Evolutionary conservation across 2,888 invertebrate genomes (phyloP).

Genomic region (Amphimallon solstitiale): DNA sequence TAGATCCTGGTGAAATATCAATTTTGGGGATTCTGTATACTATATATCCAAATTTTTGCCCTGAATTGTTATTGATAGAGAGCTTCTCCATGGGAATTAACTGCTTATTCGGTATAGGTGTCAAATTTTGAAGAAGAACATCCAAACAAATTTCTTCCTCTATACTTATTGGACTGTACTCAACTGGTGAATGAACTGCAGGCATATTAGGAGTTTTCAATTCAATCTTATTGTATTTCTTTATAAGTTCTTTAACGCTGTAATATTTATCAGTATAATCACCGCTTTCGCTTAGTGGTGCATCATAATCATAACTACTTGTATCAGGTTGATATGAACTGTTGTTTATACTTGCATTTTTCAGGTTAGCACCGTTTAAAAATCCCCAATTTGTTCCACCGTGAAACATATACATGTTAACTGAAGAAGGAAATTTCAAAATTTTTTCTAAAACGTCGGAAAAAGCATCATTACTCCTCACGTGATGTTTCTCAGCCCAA

Average conservation of each 20-base stretch:
- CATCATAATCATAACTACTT: slow-evolving; percentile 74
- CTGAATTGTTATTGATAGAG: slow-evolving; percentile 60
- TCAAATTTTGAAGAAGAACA: slow-evolving; percentile 42
- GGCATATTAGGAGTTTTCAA: slow-evolving; percentile 58
- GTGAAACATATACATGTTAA: slow-evolving; percentile 92
- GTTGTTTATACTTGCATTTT: slow-evolving; percentile 38
- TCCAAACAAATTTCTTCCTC: slow-evolving; percentile 30
- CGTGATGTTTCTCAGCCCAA: slow-evolving; percentile 33
- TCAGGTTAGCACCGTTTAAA: slow-evolving; percentile 54
- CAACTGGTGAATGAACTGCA: slow-evolving; percentile 51
- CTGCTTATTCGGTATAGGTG: slow-evolving; percentile 34
- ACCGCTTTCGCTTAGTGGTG: slow-evolving; percentile 89
- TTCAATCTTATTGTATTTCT: slow-evolving; percentile 54
- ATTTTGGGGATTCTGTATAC: slow-evolving; percentile 63
- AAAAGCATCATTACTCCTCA: slow-evolving; percentile 59
- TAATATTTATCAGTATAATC: slow-evolving; percentile 88
- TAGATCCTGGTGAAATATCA: slow-evolving; percentile 50
- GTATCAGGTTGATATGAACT: slow-evolving; percentile 55
- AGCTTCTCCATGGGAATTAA: slow-evolving; percentile 56
- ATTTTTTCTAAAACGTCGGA: slow-evolving; percentile 51
- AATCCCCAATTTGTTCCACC: slow-evolving; percentile 90
- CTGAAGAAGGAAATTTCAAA: slow-evolving; percentile 61
- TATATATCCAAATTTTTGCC: slow-evolving; percentile 69
- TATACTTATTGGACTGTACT: slow-evolving; percentile 49
- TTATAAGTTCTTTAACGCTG: slow-evolving; percentile 69